phyloP scores from a whole-genome alignment of 2,113 vertebrate species.

The Sinocyclocheilus anshuiensis region DNA sequence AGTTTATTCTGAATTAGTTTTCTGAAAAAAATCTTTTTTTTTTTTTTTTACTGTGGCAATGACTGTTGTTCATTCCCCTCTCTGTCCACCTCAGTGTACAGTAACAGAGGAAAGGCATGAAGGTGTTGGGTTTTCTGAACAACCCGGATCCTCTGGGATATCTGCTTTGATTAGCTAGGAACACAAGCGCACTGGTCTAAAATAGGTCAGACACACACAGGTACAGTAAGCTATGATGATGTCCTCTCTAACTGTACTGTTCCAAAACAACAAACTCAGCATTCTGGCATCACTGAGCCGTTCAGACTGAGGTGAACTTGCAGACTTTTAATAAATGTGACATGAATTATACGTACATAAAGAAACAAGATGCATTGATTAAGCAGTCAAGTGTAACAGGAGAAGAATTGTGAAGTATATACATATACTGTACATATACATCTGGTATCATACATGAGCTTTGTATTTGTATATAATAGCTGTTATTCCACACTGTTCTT shows the following conservation, averaged over 20 bases:
- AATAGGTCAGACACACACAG: conserved; percentile 51
- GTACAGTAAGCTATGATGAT: conserved; percentile 18
- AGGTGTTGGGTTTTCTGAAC: conserved; percentile 48
- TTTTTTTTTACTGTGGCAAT: neutral
- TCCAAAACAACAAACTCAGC: conserved; percentile 10
- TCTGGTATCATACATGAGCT: no score
- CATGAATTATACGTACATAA: neutral
- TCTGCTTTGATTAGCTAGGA: conserved; percentile 32
- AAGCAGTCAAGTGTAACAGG: neutral
- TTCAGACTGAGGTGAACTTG: neutral
- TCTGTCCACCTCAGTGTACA: neutral
- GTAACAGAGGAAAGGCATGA: conserved; percentile 19
- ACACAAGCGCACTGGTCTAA: conserved; percentile 38
- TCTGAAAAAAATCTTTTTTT: neutral
- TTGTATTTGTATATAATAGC: no score
- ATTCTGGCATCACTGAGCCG: neutral
- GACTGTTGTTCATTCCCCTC: conserved; percentile 7
- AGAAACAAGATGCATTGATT: neutral
- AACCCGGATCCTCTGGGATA: conserved; percentile 46
- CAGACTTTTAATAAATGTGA: neutral
- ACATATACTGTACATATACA: no score
- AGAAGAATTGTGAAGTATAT: neutral
- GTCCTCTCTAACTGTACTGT: neutral
- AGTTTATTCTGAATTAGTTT: neutral
- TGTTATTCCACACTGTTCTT: no score